Base-by-base conservation (phyloP, 2,888 invertebrate species). In the Trisateles emortualis region DNA sequence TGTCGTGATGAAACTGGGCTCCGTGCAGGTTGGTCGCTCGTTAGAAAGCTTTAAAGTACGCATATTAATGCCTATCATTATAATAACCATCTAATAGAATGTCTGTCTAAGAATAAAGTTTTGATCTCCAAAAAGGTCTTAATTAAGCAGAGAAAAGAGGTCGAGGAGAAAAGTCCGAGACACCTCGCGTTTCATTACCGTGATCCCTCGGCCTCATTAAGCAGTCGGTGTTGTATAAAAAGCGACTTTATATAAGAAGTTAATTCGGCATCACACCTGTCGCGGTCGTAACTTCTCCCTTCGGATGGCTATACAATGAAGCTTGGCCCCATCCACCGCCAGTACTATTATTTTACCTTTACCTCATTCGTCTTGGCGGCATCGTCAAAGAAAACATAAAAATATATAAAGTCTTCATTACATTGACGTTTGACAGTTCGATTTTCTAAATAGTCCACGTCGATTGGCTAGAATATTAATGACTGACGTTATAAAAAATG, bases 251-350 rank as follows among this genome's bases (percentile, higher is more conserved):
- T 90, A 89, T 87, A 88, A 89, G 86, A 89, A 87, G 89, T 92
- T 91, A 90, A 92, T 92, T 91, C 87, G 81, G 78, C 86, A 87
- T 90, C 90, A 87, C 92, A 92, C 92, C 92, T 92, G 92, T 90
- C 90, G 78, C 82, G 86, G 79, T 90, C 91, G 88, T 92, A 92
- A 92, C 88, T 91, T 86, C 74, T 80, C 86, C 89, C 86, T 77
- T 80, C 78, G 81, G 81, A 90, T 87, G 73, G 85, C 80, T 86
- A 82, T 82, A 91, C 90, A 90, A 91, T 90, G 88, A 86, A 88
- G 84, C 81, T 78, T 83, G 84, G 80, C 82, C 82, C 79, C 83
- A 72, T 76, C 77, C 74, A 76, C 73, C 69, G 78, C 72, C 75
- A 76, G 75, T 78, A 79, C 83, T 84, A 88, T 88, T 88, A 88